Conservation (phyloP, 2,888 invertebrate genomes). For the Lumbricus terrestris region DNA sequence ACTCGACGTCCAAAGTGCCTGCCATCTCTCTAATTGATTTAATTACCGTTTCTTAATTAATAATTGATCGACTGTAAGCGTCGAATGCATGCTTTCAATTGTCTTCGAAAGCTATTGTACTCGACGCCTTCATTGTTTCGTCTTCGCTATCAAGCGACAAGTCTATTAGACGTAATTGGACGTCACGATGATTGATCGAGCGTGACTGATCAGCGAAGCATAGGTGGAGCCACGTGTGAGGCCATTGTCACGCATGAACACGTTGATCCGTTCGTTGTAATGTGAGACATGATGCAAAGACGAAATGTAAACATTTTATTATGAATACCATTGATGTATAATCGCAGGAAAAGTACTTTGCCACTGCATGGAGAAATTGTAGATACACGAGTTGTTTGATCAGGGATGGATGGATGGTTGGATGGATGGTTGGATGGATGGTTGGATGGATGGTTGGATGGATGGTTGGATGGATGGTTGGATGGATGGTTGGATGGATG, state of each 20-base stretch:
- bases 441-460: background rate
- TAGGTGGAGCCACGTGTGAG: background rate
- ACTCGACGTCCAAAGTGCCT: background rate
- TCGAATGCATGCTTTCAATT: background rate
- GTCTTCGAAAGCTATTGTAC: background rate
- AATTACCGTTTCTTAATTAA: background rate
- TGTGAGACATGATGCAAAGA: background rate
- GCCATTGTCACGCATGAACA: background rate
- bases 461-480: background rate
- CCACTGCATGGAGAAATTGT: too few relatives aligned
- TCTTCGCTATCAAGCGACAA: background rate
- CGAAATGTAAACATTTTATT: background rate
- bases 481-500: background rate
- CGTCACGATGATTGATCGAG: background rate
- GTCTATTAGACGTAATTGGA: background rate
- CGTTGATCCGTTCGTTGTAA: background rate
- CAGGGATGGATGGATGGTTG: background rate
- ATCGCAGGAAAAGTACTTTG: too few relatives aligned
- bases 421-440: background rate
- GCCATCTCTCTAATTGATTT: background rate
- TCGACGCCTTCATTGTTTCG: background rate
- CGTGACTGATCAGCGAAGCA: background rate
- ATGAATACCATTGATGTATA: too few relatives aligned
- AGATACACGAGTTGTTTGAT: background rate
- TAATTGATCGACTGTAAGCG: background rate